A percentile compares a stretch with the other conserved stretches of the same genome.
These are phyloP conservation scores for Crotalus horridus DNA, from an alignment of 2,113 vertebrate species.

Conservation along the genomic window DNA sequence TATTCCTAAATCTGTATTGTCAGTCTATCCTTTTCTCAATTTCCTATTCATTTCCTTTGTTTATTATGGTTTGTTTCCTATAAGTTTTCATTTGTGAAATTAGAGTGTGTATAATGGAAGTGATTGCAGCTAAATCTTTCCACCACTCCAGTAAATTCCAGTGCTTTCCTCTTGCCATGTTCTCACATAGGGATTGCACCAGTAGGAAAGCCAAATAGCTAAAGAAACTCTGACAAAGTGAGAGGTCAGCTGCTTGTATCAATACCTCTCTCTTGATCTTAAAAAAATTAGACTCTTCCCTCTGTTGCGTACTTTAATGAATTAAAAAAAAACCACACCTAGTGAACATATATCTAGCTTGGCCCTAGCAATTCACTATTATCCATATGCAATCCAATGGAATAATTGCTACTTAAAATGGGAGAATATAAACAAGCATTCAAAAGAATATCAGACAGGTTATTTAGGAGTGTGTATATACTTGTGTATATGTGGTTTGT, in stretches of 20 bases:
- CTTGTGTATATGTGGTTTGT: neutral
- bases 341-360: neutral
- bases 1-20: neutral
- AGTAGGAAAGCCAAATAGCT: neutral
- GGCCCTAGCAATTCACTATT: neutral
- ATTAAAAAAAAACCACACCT: neutral
- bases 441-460: slow-evolving; percentile 25
- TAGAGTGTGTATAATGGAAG: neutral
- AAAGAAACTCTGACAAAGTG: neutral
- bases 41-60: neutral
- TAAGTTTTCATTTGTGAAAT: neutral
- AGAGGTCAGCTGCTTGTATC: neutral
- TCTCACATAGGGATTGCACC: neutral
- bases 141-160: neutral
- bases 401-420: neutral
- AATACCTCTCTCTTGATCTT: neutral
- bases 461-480: slow-evolving; percentile 16
- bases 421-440: slow-evolving; percentile 22
- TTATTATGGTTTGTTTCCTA: neutral
- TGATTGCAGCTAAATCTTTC: neutral
- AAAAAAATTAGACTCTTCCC: neutral
- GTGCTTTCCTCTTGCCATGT: neutral
- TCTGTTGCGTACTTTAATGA: neutral
- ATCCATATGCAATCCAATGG: neutral
- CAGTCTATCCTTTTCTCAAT: neutral